Percentiles rank a stretch among this genome's conserved stretches.
phyloP scores from a whole-genome alignment of 2,888 invertebrate species.

The Leptinotarsa peninsularis region DNA sequence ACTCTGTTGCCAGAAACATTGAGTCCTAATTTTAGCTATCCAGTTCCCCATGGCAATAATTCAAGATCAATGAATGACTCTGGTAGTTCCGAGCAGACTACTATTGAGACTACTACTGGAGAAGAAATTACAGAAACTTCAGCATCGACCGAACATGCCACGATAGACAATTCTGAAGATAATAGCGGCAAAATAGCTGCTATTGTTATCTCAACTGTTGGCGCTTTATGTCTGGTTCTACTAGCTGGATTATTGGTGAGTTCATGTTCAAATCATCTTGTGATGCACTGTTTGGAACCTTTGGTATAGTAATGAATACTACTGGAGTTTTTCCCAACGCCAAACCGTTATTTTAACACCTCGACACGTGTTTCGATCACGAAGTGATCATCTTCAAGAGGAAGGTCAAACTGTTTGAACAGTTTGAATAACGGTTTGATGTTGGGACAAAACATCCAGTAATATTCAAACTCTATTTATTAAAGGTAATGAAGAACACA shows the following conservation, averaged over 20 bases:
- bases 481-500: too few species aligned
- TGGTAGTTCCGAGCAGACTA: conserved; percentile 18
- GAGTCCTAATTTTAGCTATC: conserved; percentile 58
- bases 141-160: conserved; percentile 61
- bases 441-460: too few species aligned
- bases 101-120: conserved; percentile 58
- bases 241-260: conserved; percentile 83
- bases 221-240: conserved; percentile 80
- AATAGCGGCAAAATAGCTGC: conserved; percentile 80
- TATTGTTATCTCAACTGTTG: conserved; percentile 84
- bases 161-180: conserved; percentile 59
- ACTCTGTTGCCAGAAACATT: conserved; percentile 59
- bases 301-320: background rate
- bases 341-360: background rate
- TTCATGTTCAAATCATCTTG: conserved; percentile 37
- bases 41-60: conserved; percentile 29
- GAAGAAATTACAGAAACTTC: conserved; percentile 50
- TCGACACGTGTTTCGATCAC: too few species aligned
- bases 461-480: too few species aligned
- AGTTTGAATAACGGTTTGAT: too few species aligned
- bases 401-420: too few species aligned
- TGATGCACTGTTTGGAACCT: too few species aligned
- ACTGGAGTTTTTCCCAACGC: background rate
- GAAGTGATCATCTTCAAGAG: too few species aligned
- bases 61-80: conserved; percentile 25